Base-by-base conservation (phyloP, 2,888 invertebrate species). In the Odontothrips loti region DNA sequence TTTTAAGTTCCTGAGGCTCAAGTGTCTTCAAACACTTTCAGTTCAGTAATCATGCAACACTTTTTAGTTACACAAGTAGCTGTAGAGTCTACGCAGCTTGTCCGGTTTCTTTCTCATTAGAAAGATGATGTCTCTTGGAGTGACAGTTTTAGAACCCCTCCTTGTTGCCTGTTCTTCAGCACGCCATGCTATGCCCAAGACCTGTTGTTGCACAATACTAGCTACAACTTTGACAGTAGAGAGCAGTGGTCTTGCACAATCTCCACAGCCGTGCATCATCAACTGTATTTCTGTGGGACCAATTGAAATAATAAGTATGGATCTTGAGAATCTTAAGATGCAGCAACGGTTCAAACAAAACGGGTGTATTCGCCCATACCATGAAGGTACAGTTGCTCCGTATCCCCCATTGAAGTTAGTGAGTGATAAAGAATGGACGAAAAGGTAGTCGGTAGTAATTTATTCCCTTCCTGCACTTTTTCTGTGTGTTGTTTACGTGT, bases 241-340 rank as follows among this genome's bases (percentile, higher is more conserved):
- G 0, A 92, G 90, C 78, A 94, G 90, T 0, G 97, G 96, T 83
- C 92, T 92, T 29, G 93, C 91, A 85, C 94, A 93, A 86, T 97
- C 97, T 0, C 97, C 97, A 86, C 96, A 95, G n/a, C 96, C 96
- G 85, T 95, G 94, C 96, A 96, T 95, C 91, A 96, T 96, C 85
- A 92, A 91, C 0, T 94, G 92, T 84, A 96, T 95, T 88, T 96
- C 95, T 87, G 90, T 89, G 86, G 90, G 90, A 84, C 0, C 58
- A 58, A 6, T 15, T 15, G 0, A 58, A 58, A 20, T 58, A 15
- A 58, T 58, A 6, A 20, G 17, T 15, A 58, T 0, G 15, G 20
- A 20, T 58, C n/a, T 58, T 15, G 15, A 58, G 6, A 12, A 20
- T 17, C 58, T 1, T 8, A 58, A 75, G 4, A 23, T 2, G 2